Conservation (phyloP, 2,797 vertebrate species). For the Lophotriccus pileatus region DNA sequence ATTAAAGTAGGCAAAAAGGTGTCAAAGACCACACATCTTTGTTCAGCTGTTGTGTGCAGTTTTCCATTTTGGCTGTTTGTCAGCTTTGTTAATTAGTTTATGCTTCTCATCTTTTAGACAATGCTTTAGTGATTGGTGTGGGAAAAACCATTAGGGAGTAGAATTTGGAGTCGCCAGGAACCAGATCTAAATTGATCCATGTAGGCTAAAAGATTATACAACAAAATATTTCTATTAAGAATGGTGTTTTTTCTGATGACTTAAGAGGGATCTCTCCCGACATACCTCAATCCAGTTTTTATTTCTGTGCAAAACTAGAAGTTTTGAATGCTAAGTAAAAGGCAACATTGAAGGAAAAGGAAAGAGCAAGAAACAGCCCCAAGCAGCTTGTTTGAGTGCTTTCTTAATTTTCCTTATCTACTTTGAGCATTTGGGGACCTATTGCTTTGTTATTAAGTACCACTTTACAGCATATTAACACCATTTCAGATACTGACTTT, state of each 20-base stretch:
- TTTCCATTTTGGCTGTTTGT: background rate
- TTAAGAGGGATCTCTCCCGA: background rate
- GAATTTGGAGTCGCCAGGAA: background rate
- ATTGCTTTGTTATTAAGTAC: constrained; percentile 27
- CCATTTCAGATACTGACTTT: background rate
- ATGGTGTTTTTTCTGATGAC: background rate
- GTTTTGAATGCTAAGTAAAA: background rate
- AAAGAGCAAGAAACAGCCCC: background rate
- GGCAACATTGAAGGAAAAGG: background rate
- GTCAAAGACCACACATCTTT: background rate
- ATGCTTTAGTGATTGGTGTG: background rate
- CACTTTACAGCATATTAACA: constrained; percentile 1
- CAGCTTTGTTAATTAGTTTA: background rate
- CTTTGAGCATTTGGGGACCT: background rate
- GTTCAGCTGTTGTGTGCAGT: background rate
- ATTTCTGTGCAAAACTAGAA: background rate
- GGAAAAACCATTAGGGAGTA: background rate
- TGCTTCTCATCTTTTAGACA: background rate
- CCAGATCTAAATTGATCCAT: background rate
- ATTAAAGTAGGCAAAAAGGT: background rate
- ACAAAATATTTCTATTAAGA: background rate
- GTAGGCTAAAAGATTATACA: background rate
- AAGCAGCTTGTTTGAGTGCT: background rate
- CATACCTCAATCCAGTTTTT: background rate
- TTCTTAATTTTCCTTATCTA: constrained; percentile 35